A percentile compares a stretch with the other conserved stretches of the same genome.
These are phyloP conservation scores for Brachyopa scutellaris DNA, from an alignment of 2,888 invertebrate genomes.

Conservation along the genomic window DNA sequence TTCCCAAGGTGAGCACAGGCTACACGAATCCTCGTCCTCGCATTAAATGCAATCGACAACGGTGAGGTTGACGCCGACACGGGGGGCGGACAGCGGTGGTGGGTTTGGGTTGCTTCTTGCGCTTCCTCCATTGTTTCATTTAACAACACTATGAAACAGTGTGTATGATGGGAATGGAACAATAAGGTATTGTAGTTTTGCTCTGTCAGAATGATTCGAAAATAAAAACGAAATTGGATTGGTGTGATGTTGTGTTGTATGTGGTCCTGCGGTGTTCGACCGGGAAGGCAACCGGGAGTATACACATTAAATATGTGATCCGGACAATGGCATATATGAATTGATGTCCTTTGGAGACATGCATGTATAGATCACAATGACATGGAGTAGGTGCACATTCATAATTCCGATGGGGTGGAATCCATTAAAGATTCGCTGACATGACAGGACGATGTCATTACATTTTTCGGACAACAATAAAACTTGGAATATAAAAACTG, in stretches of 20 bases:
- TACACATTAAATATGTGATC: slow-evolving; percentile 42
- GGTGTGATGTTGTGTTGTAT: slow-evolving; percentile 42
- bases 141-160: slow-evolving; percentile 56
- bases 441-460: slow-evolving; percentile 66
- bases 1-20: slow-evolving; percentile 58
- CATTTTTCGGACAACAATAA: slow-evolving; percentile 51
- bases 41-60: slow-evolving; percentile 57
- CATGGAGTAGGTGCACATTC: slow-evolving; percentile 64
- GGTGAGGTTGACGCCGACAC: slow-evolving; percentile 26
- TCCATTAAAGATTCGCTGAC: slow-evolving; percentile 64
- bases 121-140: slow-evolving; percentile 32
- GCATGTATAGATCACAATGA: slow-evolving; percentile 27
- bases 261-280: slow-evolving; percentile 31
- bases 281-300: background rate
- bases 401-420: slow-evolving; percentile 48
- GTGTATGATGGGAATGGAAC: slow-evolving; percentile 60
- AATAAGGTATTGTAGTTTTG: slow-evolving; percentile 66
- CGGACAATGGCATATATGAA: slow-evolving; percentile 61
- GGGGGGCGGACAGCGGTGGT: slow-evolving; percentile 4
- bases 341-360: slow-evolving; percentile 64
- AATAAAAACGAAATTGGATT: slow-evolving; percentile 70
- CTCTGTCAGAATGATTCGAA: slow-evolving; percentile 61
- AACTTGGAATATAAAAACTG: slow-evolving; percentile 32
- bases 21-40: slow-evolving; percentile 49
- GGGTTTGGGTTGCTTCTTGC: too few species aligned